phyloP scores from a whole-genome alignment of 2,113 vertebrate genomes.

The Synodontis membranacea region DNA sequence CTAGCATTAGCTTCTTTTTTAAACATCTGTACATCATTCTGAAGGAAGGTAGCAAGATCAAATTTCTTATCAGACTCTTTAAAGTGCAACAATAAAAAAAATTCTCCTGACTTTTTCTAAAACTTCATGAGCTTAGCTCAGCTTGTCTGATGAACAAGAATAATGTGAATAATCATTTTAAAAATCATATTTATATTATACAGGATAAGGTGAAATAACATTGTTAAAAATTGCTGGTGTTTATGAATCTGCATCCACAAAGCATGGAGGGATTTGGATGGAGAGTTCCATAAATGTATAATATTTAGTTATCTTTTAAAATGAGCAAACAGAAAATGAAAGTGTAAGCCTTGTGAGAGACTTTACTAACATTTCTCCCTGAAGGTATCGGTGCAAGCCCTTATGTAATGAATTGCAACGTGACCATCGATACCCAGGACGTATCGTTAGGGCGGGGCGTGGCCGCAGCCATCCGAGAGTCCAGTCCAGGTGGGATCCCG shows the following conservation, averaged over 20 bases:
- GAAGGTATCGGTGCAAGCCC: conserved; percentile 71
- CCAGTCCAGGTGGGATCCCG: conserved; percentile 64
- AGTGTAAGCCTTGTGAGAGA: not conserved
- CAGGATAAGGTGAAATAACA: not conserved
- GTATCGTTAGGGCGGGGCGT: conserved; percentile 62
- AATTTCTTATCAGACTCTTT: not conserved
- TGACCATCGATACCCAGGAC: conserved; percentile 74
- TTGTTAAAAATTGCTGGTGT: not conserved
- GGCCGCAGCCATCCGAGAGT: conserved; percentile 65
- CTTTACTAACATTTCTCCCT: conserved; percentile 22
- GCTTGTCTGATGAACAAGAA: not conserved
- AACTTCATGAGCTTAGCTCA: not conserved
- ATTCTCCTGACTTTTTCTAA: not conserved
- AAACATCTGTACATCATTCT: not conserved
- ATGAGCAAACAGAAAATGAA: not conserved
- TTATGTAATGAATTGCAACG: conserved; percentile 77
- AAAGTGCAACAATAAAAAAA: not conserved
- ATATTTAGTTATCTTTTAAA: not conserved
- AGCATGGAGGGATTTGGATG: not conserved
- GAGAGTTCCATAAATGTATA: not conserved
- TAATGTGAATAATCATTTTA: not conserved
- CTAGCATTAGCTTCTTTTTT: not conserved
- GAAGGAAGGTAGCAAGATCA: not conserved
- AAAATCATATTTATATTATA: not conserved
- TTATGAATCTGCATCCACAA: not conserved